Evolutionary conservation across 2,888 invertebrate genomes (phyloP), one percentile per base, ranked within the genome.

Genomic region (Prostheceraeus crozeri): DNA sequence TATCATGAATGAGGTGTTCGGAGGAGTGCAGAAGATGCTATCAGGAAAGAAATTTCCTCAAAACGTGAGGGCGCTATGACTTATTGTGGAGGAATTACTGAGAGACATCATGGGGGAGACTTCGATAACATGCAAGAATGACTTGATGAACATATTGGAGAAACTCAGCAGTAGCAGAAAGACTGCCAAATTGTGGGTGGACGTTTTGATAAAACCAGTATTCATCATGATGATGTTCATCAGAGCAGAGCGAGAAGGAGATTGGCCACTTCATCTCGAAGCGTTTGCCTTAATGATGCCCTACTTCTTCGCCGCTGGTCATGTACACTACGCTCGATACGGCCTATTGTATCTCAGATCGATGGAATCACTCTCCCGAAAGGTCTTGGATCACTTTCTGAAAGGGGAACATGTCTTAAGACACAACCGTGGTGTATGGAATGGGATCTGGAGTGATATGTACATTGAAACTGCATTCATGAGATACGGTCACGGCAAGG

Each of bases 391-490:
- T 4, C 40, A 51, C 10, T 67, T 61, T 52, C 3, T 63, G 55
- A 55, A 55, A 33, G 65, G 66, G n/a, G 57, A 67, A 19, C 66
- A 67, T 62, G 65, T 65, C 8, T 65, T 64, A 64, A 58, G 63
- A 2, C 63, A 66, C 48, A 59, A 57, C 23, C 35, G 63, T 19
- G 68, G 67, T 8, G 8, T 65, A 11, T 67, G 62, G 60, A 68
- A 68, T 60, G 66, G 60, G 0, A 65, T 67, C 0, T 67, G 67
- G 65, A 63, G 63, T 36, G 67, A 67, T 52, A 65, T 67, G 65
- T 65, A 62, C 45, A 68, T 67, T 14, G 67, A 68, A 45, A 63
- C 65, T 1, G 68, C 66, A 2, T 67, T 65, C 59, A 67, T 68
- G 67, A 27, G 65, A 11, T 23, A 55, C 3, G 67, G 65, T 1